phyloP scores from a whole-genome alignment of 2,113 vertebrate species.

The Callospermophilus lateralis region DNA sequence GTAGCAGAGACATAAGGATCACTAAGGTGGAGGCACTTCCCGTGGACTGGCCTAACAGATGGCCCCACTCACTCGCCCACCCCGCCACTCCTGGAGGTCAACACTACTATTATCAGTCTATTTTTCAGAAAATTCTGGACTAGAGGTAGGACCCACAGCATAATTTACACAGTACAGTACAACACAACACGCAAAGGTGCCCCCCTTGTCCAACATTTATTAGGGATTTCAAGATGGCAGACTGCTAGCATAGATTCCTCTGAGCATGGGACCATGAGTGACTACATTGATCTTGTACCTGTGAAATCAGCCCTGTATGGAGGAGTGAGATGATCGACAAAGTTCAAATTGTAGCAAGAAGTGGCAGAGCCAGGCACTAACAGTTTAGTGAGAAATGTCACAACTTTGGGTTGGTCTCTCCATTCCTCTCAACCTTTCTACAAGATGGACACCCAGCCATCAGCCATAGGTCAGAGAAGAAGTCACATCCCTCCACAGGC shows the following conservation, averaged over 20 bases:
- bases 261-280: fast-evolving
- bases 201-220: fast-evolving
- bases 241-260: no score
- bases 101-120: fast-evolving
- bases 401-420: neutral
- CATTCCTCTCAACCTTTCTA: neutral
- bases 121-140: neutral
- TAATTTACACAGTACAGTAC: fast-evolving
- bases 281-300: fast-evolving
- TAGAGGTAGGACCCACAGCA: neutral
- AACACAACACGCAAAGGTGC: fast-evolving
- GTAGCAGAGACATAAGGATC: fast-evolving
- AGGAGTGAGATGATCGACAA: neutral
- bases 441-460: no score
- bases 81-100: neutral
- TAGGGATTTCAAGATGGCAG: neutral
- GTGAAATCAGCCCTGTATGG: fast-evolving
- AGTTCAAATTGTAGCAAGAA: fast-evolving
- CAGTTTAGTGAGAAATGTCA: fast-evolving
- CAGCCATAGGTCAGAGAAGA: neutral
- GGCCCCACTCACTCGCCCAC: neutral
- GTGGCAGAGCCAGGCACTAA: fast-evolving
- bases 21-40: neutral
- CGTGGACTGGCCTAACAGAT: neutral
- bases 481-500: no score